Conservation (phyloP, 2,797 vertebrate species). For the Vultur gryphus region DNA sequence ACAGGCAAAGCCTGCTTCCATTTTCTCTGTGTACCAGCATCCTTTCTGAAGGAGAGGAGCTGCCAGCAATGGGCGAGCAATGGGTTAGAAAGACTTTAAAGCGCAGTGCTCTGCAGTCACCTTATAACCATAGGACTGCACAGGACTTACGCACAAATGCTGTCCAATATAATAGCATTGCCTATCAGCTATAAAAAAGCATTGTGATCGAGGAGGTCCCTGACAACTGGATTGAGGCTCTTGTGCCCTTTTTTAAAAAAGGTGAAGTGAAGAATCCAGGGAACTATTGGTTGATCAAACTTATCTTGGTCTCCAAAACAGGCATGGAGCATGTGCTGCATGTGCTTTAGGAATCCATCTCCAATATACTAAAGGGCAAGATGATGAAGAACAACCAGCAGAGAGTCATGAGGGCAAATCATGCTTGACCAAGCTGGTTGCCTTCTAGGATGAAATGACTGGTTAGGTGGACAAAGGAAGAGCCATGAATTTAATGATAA, state of each 20-base stretch:
- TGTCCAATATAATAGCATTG: neutral
- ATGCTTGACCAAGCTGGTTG: neutral
- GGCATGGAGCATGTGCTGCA: rapidly evolving
- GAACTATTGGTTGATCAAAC: neutral
- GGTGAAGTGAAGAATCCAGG: neutral
- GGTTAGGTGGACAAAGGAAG: neutral
- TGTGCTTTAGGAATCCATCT: neutral
- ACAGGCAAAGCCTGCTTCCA: neutral
- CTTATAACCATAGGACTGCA: neutral
- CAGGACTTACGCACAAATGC: neutral
- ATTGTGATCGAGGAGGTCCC: rapidly evolving
- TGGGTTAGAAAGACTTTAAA: neutral
- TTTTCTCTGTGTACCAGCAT: neutral
- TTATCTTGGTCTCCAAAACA: neutral
- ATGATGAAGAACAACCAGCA: neutral
- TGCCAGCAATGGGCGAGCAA: neutral
- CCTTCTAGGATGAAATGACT: neutral
- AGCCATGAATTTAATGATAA: neutral
- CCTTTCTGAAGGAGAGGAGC: neutral
- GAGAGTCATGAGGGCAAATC: neutral
- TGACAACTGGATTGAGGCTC: neutral
- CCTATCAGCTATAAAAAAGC: neutral
- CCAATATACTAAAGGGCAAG: neutral
- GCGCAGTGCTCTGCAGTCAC: neutral
- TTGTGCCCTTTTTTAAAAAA: neutral